A percentile compares a stretch with the other conserved stretches of the same genome.
Evolutionary conservation across 2,797 vertebrate genomes (phyloP).

Genomic region (Rhynchonycteris naso): DNA sequence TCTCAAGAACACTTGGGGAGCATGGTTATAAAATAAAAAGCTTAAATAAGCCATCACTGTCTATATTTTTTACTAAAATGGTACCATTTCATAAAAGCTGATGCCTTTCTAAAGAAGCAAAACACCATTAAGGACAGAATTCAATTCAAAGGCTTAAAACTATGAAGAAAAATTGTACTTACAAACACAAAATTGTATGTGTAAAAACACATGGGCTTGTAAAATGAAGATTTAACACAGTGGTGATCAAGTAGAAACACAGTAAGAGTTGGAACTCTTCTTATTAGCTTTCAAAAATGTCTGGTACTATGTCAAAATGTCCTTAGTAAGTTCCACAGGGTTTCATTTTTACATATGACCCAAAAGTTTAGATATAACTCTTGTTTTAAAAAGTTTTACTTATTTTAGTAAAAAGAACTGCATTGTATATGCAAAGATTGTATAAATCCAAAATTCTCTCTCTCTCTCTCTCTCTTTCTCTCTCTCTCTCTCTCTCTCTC

Average conservation of each 20-base stretch:
- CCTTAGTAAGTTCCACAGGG: neutral
- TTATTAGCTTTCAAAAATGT: neutral
- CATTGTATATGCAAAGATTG: neutral
- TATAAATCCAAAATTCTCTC: neutral
- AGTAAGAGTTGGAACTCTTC: neutral
- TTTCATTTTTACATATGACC: neutral
- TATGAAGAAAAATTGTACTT: neutral
- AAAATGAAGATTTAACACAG: slow-evolving; percentile 7
- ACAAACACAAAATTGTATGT: neutral
- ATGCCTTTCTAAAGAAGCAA: slow-evolving; percentile 10
- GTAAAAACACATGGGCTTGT: neutral
- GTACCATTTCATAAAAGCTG: neutral
- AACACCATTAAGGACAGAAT: slow-evolving; percentile 29
- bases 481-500: too few relatives aligned
- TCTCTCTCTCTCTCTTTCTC: too few relatives aligned
- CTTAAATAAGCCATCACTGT: neutral
- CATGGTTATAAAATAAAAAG: neutral
- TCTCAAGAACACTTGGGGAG: neutral
- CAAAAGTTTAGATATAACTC: neutral
- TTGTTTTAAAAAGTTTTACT: neutral
- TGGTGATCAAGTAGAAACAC: neutral
- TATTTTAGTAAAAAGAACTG: neutral
- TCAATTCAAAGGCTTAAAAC: neutral
- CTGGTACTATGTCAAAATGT: neutral
- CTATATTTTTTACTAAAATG: neutral